phyloP scores from a whole-genome alignment of 2,888 invertebrate species.

The Hoplodrina blanda region DNA sequence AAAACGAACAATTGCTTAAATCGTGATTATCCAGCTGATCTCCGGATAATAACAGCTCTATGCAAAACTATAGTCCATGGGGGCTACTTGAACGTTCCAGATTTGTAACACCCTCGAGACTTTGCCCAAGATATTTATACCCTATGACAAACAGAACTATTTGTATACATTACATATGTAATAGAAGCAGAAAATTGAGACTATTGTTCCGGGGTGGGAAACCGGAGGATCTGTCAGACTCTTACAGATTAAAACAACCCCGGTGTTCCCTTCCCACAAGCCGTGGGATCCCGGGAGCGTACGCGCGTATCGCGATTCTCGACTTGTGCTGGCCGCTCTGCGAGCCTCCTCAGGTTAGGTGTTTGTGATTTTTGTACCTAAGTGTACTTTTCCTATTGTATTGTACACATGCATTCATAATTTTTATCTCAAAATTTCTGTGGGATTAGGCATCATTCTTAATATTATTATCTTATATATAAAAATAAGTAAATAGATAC shows the following conservation, averaged over 20 bases:
- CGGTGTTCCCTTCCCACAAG: no score
- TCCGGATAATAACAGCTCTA: slow-evolving; percentile 37
- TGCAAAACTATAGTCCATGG: slow-evolving; percentile 48
- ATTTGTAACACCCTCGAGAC: slow-evolving; percentile 49
- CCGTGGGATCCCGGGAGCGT: no score
- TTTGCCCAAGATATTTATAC: slow-evolving; percentile 47
- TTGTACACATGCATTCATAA: neutral
- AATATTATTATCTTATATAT: no score
- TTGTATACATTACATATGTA: slow-evolving; percentile 32
- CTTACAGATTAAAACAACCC: no score
- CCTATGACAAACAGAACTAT: slow-evolving; percentile 32
- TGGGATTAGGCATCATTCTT: no score
- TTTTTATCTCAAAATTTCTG: neutral
- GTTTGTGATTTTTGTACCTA: no score
- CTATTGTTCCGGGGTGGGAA: no score
- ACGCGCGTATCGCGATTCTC: no score
- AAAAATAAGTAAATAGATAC: no score
- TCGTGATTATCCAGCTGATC: slow-evolving; percentile 42
- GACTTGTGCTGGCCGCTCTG: no score
- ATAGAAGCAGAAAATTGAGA: neutral
- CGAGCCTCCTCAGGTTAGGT: no score
- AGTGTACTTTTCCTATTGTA: neutral
- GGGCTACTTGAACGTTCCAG: slow-evolving; percentile 42
- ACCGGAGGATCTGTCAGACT: no score
- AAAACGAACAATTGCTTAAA: slow-evolving; percentile 41